Percentiles rank a stretch among this genome's conserved stretches.
These are phyloP conservation scores for Chydorus sphaericus DNA, from an alignment of 2,888 invertebrate genomes.

Conservation along the genomic window DNA sequence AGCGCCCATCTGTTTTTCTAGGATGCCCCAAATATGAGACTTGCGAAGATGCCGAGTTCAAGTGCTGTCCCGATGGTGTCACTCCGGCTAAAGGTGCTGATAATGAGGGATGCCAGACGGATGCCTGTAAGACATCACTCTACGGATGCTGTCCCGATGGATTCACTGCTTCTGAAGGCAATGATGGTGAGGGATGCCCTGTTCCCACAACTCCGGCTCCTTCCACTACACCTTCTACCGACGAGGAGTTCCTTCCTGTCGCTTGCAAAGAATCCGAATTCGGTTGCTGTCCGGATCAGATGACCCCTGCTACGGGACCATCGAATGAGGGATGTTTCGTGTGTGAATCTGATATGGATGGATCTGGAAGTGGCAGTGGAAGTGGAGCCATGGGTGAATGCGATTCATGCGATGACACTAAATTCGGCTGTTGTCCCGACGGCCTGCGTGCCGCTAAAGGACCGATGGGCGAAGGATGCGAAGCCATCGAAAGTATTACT, in stretches of 20 bases:
- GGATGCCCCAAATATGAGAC: constrained; percentile 56
- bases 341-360: constrained; percentile 23
- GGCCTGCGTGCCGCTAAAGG: constrained; percentile 48
- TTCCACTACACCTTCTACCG: not conserved
- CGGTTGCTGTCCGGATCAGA: constrained; percentile 63
- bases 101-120: constrained; percentile 56
- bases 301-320: constrained; percentile 44
- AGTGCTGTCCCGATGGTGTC: constrained; percentile 71
- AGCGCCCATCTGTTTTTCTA: constrained; percentile 20
- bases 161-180: constrained; percentile 58
- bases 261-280: constrained; percentile 30
- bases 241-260: constrained; percentile 32
- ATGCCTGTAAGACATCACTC: constrained; percentile 56
- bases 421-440: constrained; percentile 68
- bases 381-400: constrained; percentile 19
- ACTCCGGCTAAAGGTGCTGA: constrained; percentile 44
- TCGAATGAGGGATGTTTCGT: constrained; percentile 43
- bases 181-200: constrained; percentile 65
- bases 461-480: constrained; percentile 13
- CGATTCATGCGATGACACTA: constrained; percentile 47
- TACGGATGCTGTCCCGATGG: constrained; percentile 80
- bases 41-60: constrained; percentile 56
- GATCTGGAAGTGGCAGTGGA: constrained; percentile 11
- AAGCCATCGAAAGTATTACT: constrained; percentile 4
- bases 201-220: not conserved